Base-by-base conservation (phyloP, 2,113 vertebrate genomes). In the Ceyx melanurus region DNA sequence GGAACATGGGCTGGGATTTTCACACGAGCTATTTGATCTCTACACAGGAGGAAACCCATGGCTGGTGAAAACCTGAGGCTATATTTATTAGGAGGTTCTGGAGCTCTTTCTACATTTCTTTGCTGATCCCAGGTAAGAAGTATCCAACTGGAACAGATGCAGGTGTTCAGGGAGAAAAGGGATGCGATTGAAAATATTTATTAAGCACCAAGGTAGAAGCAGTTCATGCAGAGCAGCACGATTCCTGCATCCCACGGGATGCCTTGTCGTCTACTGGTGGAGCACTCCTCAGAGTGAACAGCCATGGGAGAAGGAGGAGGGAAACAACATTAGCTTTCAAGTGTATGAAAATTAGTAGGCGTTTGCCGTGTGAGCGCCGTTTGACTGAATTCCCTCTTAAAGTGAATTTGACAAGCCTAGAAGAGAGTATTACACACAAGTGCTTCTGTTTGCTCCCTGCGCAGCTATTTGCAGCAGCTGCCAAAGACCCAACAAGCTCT, bases 11-110 rank as follows among this genome's bases (percentile, higher is more conserved):
- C 20, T n/a, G 71, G 45, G 75, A 50, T 79, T 94, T 72, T 76
- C 75, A 43, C 3, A 1, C 1, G 0, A 0, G 0, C 42, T 54
- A 0, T 42, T 72, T 72, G 5, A 23, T 82, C 75, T 65, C 37
- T 15, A 0, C 0, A 0, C 68, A 43, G 68, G 66, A 62, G 51
- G 33, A 74, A 56, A 35, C 20, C 21, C 33, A 7, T 21, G 60
- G 26, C 45, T 48, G 66, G 66, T 83, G 57, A 72, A 81, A 76
- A 91, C 26, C 33, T 18, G 45, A 61, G 48, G 25, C 19, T 57
- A 11, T 17, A 1, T 50, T 84, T 82, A 1, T 53, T 21, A 68
- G 82, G 23, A 68, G 7, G 14, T 76, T 72, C 62, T 89, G 66
- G 50, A 68, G 53, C 58, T 53, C 26, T 26, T 87, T 31, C 64